Evolutionary conservation across 2,113 vertebrate genomes (phyloP), one percentile per base, ranked within the genome.

Genomic region (Cranoglanis bouderius): DNA sequence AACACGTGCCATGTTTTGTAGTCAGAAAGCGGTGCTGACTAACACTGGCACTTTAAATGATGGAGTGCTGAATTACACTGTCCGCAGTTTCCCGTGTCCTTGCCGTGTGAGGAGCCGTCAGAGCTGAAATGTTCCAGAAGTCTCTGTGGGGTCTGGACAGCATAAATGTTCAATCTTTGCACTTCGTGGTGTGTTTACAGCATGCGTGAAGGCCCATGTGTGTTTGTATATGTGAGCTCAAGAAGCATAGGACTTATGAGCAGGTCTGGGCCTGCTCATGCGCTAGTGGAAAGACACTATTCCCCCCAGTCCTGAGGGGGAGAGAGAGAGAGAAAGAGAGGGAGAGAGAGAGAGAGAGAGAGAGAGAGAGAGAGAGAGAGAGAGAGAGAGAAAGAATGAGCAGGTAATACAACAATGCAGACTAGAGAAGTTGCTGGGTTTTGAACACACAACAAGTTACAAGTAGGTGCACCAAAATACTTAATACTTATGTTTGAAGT

Each of bases 101-200:
- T 82, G 78, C 18, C 0, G 2, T 55, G n/a, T 35, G 18, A 82
- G 53, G 53, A 57, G 18, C 53, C 7, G 12, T 84, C 61, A 84
- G 57, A 67, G 14, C 12, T 84, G 61, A 84, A 49, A 65, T 46
- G 57, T 67, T 84, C n/a, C 24, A 85, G 84, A 82, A 70, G 63
- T 82, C 16, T n/a, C n/a, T 6, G 35, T 81, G 38, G 40, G 55
- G 29, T 49, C 75, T 57, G 77, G 51, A 26, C 49, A 93, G 93
- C 88, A 84, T 87, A 86, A 93, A 61, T 88, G 89, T 81, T 88
- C 80, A 29, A n/a, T 55, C 53, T 63, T 78, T 80, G 55, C 51
- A 55, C 67, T 38, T 61, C 32, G n/a, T 38, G 85, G 91, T 88
- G 90, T 94, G 93, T 94, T 92, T 93, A 93, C 91, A 93, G 91